phyloP scores from a whole-genome alignment of 2,797 vertebrate genomes.

The Leptodactylus fallax region DNA sequence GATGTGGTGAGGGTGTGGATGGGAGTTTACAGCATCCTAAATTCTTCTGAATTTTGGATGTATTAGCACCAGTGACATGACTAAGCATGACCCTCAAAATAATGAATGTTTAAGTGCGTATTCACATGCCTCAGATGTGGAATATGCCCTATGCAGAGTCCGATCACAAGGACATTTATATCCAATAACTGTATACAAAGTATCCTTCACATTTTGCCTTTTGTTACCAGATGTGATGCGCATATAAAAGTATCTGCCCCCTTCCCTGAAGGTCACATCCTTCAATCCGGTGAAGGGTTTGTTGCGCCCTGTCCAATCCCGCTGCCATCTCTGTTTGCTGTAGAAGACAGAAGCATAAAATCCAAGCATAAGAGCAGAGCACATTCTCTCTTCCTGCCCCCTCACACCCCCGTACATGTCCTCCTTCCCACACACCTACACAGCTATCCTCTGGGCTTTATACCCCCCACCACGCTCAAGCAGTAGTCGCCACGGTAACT shows the following conservation, averaged over 20 bases:
- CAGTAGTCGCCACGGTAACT: constrained; percentile 60
- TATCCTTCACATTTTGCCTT: too few species aligned
- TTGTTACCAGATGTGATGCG: not conserved
- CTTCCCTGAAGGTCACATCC: not conserved
- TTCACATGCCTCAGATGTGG: not conserved
- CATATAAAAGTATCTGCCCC: not conserved
- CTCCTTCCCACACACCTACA: constrained; percentile 45
- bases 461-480: constrained; percentile 45
- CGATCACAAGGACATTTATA: not conserved
- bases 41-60: not conserved
- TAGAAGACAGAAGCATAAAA: not conserved
- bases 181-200: not conserved
- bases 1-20: not conserved
- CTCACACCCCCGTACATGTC: constrained; percentile 40
- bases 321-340: not conserved
- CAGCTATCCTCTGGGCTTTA: constrained; percentile 10
- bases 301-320: not conserved
- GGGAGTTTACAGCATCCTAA: not conserved
- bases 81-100: too few species aligned
- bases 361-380: constrained; percentile 21
- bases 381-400: constrained; percentile 16
- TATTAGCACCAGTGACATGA: not conserved
- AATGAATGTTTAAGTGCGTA: too few species aligned
- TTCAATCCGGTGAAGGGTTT: not conserved
- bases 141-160: not conserved